phyloP scores from a whole-genome alignment of 2,888 invertebrate genomes.

The Timandra comae region DNA sequence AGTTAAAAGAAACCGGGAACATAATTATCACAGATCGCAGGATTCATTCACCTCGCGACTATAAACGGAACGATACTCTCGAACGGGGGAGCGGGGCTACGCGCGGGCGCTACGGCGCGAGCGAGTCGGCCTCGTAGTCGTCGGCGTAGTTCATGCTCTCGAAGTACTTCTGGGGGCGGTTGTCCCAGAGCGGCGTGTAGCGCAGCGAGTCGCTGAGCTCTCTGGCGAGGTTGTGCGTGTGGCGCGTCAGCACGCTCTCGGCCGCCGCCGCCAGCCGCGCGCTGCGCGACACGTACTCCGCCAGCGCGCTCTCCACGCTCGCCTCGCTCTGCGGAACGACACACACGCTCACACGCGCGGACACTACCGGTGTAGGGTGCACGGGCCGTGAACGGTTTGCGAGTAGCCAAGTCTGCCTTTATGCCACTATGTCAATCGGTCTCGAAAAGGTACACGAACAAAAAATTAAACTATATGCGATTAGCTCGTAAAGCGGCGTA shows the following conservation, averaged over 20 bases:
- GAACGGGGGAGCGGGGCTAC: conserved; percentile 3
- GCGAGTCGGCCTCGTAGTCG: conserved; percentile 55
- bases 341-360: neutral
- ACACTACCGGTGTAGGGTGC: conserved; percentile 13
- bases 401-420: conserved; percentile 47
- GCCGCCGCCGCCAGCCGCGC: conserved; percentile 53
- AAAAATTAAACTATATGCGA: conserved; percentile 14
- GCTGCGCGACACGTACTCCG: conserved; percentile 60
- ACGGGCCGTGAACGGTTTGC: conserved; percentile 32
- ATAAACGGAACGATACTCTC: neutral
- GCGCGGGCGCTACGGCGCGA: conserved; percentile 26
- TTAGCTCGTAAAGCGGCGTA: too few species aligned
- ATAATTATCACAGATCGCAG: too few species aligned
- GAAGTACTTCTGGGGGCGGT: conserved; percentile 75
- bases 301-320: too few species aligned
- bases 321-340: conserved; percentile 21
- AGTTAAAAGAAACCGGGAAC: too few species aligned
- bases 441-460: neutral
- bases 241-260: conserved; percentile 40
- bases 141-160: conserved; percentile 80
- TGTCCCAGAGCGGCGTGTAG: conserved; percentile 75
- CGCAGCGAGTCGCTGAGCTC: conserved; percentile 42
- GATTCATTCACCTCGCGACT: too few species aligned
- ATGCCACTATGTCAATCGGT: conserved; percentile 66
- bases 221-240: conserved; percentile 51